Percentiles rank a stretch among this genome's conserved stretches.
Conservation (phyloP, 2,797 vertebrate species). For the Ctenochaetus hawaiiensis region DNA sequence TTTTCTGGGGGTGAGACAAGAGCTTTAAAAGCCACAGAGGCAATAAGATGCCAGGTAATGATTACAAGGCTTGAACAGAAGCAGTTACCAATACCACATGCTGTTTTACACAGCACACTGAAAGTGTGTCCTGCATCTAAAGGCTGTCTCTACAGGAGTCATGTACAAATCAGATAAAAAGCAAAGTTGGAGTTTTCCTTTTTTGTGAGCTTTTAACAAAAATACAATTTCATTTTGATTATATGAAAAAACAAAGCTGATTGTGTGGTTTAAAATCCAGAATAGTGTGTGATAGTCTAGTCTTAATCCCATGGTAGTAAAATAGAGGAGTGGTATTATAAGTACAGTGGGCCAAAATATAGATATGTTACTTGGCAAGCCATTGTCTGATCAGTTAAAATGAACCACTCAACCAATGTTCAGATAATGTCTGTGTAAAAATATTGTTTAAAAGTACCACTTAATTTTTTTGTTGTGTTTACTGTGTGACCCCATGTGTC, state of each 20-base stretch:
- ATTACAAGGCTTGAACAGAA: conserved; percentile 87
- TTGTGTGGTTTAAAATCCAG: conserved; percentile 8
- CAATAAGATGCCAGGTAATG: conserved; percentile 87
- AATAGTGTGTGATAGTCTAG: neutral
- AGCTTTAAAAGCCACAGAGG: conserved; percentile 84
- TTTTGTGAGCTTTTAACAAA: neutral
- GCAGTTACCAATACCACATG: conserved; percentile 82
- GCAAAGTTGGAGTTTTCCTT: neutral
- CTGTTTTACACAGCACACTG: conserved; percentile 76
- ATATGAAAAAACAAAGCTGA: conserved; percentile 11
- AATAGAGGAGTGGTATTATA: conserved; percentile 3
- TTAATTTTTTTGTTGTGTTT: conserved; percentile 36
- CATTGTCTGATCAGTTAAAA: conserved; percentile 33
- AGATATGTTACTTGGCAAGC: neutral
- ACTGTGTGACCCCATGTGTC: conserved; percentile 40
- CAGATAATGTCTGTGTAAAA: conserved; percentile 29
- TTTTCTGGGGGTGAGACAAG: conserved; percentile 80
- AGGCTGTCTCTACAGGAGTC: conserved; percentile 51
- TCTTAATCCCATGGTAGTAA: neutral
- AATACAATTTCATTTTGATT: conserved; percentile 7
- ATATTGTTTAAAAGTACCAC: conserved; percentile 60
- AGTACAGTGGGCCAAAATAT: conserved; percentile 6
- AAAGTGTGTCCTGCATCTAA: conserved; percentile 51
- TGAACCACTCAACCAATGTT: conserved; percentile 34
- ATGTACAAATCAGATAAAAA: conserved; percentile 45